Percentiles rank a stretch among this genome's conserved stretches.
Conservation (phyloP, 2,797 vertebrate genomes). For the Synaphobranchus kaupii region DNA sequence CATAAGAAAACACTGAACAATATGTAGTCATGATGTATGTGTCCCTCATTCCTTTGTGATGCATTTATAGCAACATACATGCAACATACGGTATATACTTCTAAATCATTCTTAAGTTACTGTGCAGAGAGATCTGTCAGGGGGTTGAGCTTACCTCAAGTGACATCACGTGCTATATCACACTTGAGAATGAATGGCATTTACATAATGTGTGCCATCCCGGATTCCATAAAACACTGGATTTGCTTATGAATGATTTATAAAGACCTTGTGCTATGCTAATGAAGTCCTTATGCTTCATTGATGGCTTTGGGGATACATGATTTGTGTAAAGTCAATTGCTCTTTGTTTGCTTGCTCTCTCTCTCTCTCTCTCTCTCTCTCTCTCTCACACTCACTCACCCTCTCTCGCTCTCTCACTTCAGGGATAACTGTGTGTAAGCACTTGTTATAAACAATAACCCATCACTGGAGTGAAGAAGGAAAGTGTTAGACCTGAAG, state of each 20-base stretch:
- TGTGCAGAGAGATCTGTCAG: background rate
- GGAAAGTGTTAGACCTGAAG: too few relatives aligned
- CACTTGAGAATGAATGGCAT: background rate
- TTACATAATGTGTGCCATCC: background rate
- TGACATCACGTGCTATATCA: background rate
- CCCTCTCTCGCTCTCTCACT: too few relatives aligned
- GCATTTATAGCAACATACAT: background rate
- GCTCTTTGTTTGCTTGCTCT: background rate
- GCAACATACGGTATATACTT: background rate
- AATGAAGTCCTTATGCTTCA: slow-evolving; percentile 5
- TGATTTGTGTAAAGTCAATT: background rate
- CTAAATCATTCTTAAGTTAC: background rate
- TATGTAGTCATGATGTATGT: background rate
- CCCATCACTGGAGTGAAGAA: too few relatives aligned
- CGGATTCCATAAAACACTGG: background rate
- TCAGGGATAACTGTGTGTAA: too few relatives aligned
- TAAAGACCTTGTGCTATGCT: background rate
- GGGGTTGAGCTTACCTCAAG: background rate
- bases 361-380: background rate
- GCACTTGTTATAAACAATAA: too few relatives aligned
- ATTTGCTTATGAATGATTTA: background rate
- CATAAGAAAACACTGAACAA: background rate
- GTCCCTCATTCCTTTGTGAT: background rate
- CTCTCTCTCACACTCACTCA: too few relatives aligned
- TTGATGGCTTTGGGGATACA: background rate